phyloP scores from a whole-genome alignment of 2,797 vertebrate genomes.

The Crossoptilon crossoptilon region DNA sequence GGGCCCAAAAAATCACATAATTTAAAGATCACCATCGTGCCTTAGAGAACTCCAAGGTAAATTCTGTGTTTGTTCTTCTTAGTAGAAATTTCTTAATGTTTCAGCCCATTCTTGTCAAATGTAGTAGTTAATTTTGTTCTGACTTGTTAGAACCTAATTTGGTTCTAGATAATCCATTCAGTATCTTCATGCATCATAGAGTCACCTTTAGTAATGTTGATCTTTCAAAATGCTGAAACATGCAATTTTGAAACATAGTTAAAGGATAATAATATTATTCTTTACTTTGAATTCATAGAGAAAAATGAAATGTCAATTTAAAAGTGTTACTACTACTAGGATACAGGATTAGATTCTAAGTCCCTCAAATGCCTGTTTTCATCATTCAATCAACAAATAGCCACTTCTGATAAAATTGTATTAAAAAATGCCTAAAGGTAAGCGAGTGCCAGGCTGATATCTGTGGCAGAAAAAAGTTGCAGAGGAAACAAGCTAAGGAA shows the following conservation, averaged over 20 bases:
- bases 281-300: not conserved
- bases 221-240: not conserved
- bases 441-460: fast-evolving
- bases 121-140: not conserved
- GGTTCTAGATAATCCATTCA: not conserved
- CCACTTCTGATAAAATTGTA: not conserved
- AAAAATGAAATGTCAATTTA: not conserved
- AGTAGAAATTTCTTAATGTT: not conserved
- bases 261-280: not conserved
- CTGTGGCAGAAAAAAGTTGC: not conserved
- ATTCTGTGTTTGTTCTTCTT: not conserved
- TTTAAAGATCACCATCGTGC: not conserved
- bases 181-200: not conserved
- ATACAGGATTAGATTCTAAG: not conserved
- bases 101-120: not conserved
- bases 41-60: not conserved
- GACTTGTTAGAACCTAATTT: not conserved
- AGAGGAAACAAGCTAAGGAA: not conserved
- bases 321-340: not conserved
- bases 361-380: not conserved
- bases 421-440: not conserved
- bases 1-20: not conserved
- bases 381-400: not conserved
- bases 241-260: not conserved
- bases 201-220: not conserved